Base-by-base conservation (phyloP, 2,797 vertebrate species). In the Lacerta viridis region DNA sequence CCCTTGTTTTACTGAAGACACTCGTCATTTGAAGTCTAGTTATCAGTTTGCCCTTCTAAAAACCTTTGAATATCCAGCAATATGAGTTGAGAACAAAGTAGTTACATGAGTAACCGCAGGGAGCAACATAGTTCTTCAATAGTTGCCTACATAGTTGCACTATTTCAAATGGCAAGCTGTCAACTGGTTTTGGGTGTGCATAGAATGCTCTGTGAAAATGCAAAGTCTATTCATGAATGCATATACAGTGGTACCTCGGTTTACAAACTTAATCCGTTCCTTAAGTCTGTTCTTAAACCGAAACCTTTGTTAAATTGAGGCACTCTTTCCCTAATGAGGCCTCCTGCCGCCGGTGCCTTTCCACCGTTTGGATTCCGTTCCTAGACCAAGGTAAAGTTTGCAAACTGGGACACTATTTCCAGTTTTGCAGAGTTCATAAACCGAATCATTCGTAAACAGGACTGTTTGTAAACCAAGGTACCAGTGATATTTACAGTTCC, bases 21-120 rank as follows among this genome's bases (percentile, higher is more conserved):
- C 43, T 83, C 15, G 18, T 83, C 64, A 83, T 29, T 84, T 59
- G n/a, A n/a, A n/a, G n/a, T n/a, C n/a, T n/a, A n/a, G n/a, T n/a
- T n/a, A n/a, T n/a, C n/a, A 4, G 7, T 61, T 80, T 39, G 55
- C 8, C 50, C 50, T 50, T 11, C 50, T 50, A 68, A 46, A 43
- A 83, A 83, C 29, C 6, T 69, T 69, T 69, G 20, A 69, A 69
- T 82, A 69, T 27, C 13, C 29, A 79, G 46, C 39, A 46, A 29
- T 29, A 68, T 15, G 41, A 46, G 17, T 13, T 83, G 15, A 41
- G 20, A 83, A 43, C 36, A 68, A 23, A 29, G 41, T 46, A 27
- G 15, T 83, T 43, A n/a, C 18, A 13, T 50, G n/a, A 33, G 20
- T 13, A 18, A 15, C 27, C 27, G 15, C 46, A 2, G 11, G 29